A percentile compares a stretch with the other conserved stretches of the same genome.
These are phyloP conservation scores for Colinus virginianus DNA, from an alignment of 2,113 vertebrate genomes.

Conservation along the genomic window DNA sequence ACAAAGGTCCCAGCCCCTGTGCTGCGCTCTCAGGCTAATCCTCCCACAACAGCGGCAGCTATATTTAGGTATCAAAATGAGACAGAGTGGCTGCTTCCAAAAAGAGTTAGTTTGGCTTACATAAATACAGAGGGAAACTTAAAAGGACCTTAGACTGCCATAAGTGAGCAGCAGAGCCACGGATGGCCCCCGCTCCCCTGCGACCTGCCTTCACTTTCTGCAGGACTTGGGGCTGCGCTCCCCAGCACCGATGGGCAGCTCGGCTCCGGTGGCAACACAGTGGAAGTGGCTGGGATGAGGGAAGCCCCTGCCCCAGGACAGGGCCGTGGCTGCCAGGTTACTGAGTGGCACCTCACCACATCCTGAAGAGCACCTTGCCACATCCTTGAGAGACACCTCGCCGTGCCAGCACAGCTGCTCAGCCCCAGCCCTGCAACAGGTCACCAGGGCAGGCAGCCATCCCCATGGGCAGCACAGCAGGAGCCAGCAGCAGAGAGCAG, in stretches of 20 bases:
- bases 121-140: slow-evolving; percentile 56
- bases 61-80: slow-evolving; percentile 60
- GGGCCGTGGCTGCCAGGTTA: not conserved
- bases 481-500: not conserved
- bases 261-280: not conserved
- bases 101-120: slow-evolving; percentile 61
- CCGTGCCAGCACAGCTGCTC: not conserved
- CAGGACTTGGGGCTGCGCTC: not conserved
- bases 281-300: not conserved
- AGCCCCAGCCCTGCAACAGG: not conserved
- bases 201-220: slow-evolving; percentile 27
- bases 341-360: not conserved
- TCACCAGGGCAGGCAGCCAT: not conserved
- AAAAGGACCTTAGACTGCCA: slow-evolving; percentile 40
- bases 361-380: not conserved
- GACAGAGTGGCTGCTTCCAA: slow-evolving; percentile 44
- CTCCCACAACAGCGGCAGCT: not conserved
- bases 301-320: not conserved
- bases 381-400: not conserved
- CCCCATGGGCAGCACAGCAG: not conserved
- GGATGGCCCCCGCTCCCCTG: not conserved
- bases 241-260: not conserved
- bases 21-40: not conserved
- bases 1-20: not conserved
- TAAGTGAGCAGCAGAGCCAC: not conserved